A percentile compares a stretch with the other conserved stretches of the same genome.
These are phyloP conservation scores for Bovichtus diacanthus DNA, from an alignment of 2,797 vertebrate genomes.

Conservation along the genomic window DNA sequence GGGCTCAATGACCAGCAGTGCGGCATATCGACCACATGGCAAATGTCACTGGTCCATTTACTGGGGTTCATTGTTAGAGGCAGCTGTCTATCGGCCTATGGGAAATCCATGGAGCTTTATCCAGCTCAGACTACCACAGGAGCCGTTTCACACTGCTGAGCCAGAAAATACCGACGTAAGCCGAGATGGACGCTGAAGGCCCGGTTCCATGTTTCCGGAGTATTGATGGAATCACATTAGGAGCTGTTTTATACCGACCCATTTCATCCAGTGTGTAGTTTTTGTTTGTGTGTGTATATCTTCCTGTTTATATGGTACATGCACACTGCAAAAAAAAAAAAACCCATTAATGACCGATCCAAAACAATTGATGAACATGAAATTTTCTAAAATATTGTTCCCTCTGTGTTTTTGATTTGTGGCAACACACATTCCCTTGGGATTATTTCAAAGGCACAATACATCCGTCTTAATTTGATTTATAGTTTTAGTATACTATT, in stretches of 20 bases:
- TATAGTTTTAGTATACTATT: not conserved
- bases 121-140: slow-evolving; percentile 71
- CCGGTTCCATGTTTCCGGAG: slow-evolving; percentile 37
- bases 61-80: slow-evolving; percentile 63
- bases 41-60: slow-evolving; percentile 76
- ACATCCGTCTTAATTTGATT: not conserved
- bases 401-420: not conserved
- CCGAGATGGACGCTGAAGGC: slow-evolving; percentile 28
- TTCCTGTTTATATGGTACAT: not conserved
- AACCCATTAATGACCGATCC: not conserved
- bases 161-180: slow-evolving; percentile 65
- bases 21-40: slow-evolving; percentile 67
- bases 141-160: slow-evolving; percentile 71
- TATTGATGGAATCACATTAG: slow-evolving; percentile 31
- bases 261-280: slow-evolving; percentile 1
- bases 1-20: slow-evolving; percentile 63
- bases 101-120: slow-evolving; percentile 79
- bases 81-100: slow-evolving; percentile 70
- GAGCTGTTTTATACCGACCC: not conserved
- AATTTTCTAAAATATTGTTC: not conserved
- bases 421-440: not conserved
- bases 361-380: not conserved
- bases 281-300: not conserved
- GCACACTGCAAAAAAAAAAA: not conserved
- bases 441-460: not conserved